Evolutionary conservation across 2,888 invertebrate genomes (phyloP), one percentile per base, ranked within the genome.

Genomic region (Cremastinae sp.): DNA sequence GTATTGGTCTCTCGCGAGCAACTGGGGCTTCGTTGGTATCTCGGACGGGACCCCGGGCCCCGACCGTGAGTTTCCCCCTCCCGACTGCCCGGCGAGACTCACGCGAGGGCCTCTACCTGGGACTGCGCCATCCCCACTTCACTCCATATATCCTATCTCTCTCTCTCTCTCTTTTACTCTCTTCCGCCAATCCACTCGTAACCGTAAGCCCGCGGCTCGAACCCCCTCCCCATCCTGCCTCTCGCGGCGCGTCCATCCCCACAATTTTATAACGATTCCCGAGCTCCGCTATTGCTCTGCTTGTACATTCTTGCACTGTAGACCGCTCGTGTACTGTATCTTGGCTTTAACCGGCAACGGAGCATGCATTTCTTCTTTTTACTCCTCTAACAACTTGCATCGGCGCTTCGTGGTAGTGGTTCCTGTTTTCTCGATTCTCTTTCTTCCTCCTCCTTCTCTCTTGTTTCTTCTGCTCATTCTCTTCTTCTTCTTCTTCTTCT

Each of bases 11-110:
- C 87, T 86, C 83, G 83, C 82, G 85, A 85, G 83, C 86, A 85
- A 88, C 88, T 88, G 87, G 85, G 81, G 83, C 86, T 83, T 80
- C 83, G 84, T 82, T 79, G 83, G 75, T 78, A 81, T 82, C 83
- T 82, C 82, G 84, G 83, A 82, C 83, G 84, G 84, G 85, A 83
- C 83, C 83, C 82, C 84, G 81, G 84, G 85, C 84, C 85, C 85
- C 85, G 84, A 83, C 83, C 84, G 83, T 84, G 83, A 84, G 82
- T 74, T 78, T 54, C 74, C 78, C 78, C 81, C 78, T 71, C 79
- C 43, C 56, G 7, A 7, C 7, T 9, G 5, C 45, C 51, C 45
- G 12, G 53, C 71, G 66, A 66, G 68, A 66, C 75, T 76, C 81
- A 79, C 83, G 70, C 74, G 69, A 70, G 51, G 58, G 56, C 79